Evolutionary conservation across 2,888 invertebrate genomes (phyloP), one percentile per base, ranked within the genome.

Genomic region (Adelphocoris suturalis): DNA sequence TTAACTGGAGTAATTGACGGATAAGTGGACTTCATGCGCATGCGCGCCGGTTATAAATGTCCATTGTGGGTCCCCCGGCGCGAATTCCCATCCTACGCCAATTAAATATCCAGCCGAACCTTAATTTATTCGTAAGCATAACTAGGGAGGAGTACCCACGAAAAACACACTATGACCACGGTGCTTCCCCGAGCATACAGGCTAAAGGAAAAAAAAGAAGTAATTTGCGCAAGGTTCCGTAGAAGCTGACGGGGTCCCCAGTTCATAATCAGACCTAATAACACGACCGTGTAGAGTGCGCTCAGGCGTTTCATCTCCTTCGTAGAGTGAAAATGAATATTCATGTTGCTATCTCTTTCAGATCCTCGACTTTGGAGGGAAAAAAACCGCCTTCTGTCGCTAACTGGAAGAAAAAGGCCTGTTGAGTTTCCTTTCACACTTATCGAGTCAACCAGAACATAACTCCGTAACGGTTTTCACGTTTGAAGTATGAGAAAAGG

Each of bases 261-360:
- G 37, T 19, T 88, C 78, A 88, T 88, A 88, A 88, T 88, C 88
- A 88, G 88, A 52, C 78, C 88, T 88, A 88, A 88, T 88, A 88
- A 88, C 61, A 80, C 27, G 88, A 52, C 88, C 27, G 52, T 76
- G 23, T 47, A 52, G 37, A 80, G 76, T 27, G 47, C 86, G 76
- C 76, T 88, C 52, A 78, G 78, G 48, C 80, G 78, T 88, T 78
- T 88, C 88, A 88, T 88, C 80, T 87, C 47, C 27, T 75, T n/a
- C 80, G 47, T 81, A 16, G 57, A 57, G 27, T 68, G 68, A 27
- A 68, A 52, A 88, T 88, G 88, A 88, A 88, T 88, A 88, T 88
- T 76, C 88, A 88, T 78, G 37, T 23, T 47, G 78, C 88, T 78
- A 88, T 88, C 88, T 88, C 78, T 55, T 78, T 52, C 28, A 55